Conservation (phyloP, 92 coral and sea anemone genomes). For the Micromussa lordhowensis region DNA sequence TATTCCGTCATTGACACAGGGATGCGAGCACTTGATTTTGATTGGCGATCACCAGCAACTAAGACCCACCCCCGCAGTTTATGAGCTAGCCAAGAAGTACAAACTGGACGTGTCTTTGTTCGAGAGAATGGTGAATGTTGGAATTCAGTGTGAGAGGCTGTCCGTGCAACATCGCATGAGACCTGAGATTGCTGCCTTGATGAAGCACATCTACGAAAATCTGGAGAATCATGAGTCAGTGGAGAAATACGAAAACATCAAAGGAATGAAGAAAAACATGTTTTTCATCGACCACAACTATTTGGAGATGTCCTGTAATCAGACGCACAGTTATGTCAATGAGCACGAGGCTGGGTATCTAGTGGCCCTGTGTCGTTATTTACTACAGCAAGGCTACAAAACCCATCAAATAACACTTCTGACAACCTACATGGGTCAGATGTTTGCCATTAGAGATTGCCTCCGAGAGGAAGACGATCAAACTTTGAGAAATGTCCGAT, state of each 20-base stretch:
- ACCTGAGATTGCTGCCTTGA: conserved; percentile 84
- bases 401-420: conserved; percentile 76
- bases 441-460: conserved; percentile 76
- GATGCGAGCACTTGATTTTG: conserved; percentile 87
- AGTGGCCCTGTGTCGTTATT: conserved; percentile 79
- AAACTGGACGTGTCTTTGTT: conserved; percentile 85
- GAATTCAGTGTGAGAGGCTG: conserved; percentile 68
- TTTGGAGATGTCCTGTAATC: conserved; percentile 66
- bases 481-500: conserved; percentile 31
- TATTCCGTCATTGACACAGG: conserved; percentile 75
- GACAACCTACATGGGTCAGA: conserved; percentile 89
- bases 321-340: conserved; percentile 80
- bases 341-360: conserved; percentile 83
- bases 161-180: conserved; percentile 96
- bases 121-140: conserved; percentile 86
- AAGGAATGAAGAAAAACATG: conserved; percentile 77
- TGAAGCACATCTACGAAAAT: conserved; percentile 83
- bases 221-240: conserved; percentile 80
- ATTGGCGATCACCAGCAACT: conserved; percentile 98
- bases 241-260: conserved; percentile 69
- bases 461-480: conserved; percentile 79
- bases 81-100: conserved; percentile 76
- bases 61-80: conserved; percentile 87
- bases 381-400: conserved; percentile 85
- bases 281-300: conserved; percentile 80